phyloP scores from a whole-genome alignment of 2,888 invertebrate species.

The Choristoneura rosaceana region DNA sequence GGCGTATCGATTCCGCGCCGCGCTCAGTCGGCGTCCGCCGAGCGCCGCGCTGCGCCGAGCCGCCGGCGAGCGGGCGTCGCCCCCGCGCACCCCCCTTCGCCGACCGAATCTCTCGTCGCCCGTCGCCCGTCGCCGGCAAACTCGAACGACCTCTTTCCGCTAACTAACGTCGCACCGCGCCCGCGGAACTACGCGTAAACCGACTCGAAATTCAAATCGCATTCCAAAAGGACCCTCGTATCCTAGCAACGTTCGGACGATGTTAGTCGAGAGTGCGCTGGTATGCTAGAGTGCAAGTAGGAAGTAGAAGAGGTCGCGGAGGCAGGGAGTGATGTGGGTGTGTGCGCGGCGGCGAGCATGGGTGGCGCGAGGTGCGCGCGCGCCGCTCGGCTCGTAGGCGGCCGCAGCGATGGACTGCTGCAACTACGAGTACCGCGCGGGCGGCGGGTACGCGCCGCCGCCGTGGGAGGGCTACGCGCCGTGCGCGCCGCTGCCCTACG shows the following conservation, averaged over 20 bases:
- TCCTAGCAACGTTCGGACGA: constrained; percentile 39
- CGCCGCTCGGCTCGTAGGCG: constrained; percentile 69
- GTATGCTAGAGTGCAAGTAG: constrained; percentile 47
- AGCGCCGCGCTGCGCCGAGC: constrained; percentile 84
- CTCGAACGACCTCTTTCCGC: constrained; percentile 84
- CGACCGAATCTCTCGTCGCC: constrained; percentile 63
- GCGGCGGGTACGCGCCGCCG: constrained; percentile 64
- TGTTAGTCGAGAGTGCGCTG: constrained; percentile 28
- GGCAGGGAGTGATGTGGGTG: constrained; percentile 62
- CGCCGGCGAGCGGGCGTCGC: constrained; percentile 78
- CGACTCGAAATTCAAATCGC: constrained; percentile 43
- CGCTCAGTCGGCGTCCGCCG: constrained; percentile 84
- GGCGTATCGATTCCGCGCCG: constrained; percentile 82
- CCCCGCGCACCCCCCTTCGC: constrained; percentile 61
- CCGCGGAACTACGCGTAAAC: constrained; percentile 75
- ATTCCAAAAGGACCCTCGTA: constrained; percentile 11
- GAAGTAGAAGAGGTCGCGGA: constrained; percentile 3
- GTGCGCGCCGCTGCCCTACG: constrained; percentile 63
- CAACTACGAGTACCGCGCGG: constrained; percentile 81
- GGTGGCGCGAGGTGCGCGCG: constrained; percentile 60
- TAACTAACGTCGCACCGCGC: constrained; percentile 81
- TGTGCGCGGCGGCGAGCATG: constrained; percentile 64
- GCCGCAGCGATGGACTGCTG: constrained; percentile 77
- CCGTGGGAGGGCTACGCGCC: constrained; percentile 67
- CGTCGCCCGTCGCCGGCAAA: constrained; percentile 81